These are phyloP conservation scores for Zaprionus davidi DNA, from an alignment of 1,140 invertebrate species.

Conservation along the genomic window DNA sequence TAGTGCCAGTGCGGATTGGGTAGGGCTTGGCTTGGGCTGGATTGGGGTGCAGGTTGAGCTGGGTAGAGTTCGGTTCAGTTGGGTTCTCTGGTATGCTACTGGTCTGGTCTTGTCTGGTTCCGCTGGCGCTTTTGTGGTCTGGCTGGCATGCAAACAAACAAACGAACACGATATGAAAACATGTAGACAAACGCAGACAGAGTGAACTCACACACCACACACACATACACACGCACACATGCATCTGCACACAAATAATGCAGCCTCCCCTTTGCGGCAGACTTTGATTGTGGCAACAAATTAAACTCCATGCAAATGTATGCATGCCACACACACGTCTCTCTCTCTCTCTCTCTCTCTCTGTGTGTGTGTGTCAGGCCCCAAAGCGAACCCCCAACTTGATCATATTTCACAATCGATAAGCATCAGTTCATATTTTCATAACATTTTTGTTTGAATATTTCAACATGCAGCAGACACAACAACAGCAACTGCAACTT, in stretches of 20 bases:
- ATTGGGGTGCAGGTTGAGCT: neutral
- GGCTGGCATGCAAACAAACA: slow-evolving; percentile 53
- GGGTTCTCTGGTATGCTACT: neutral
- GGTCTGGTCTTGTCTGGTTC: slow-evolving; percentile 31
- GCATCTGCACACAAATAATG: slow-evolving; percentile 47
- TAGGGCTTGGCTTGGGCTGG: neutral
- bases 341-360: neutral
- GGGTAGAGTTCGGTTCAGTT: slow-evolving; percentile 8
- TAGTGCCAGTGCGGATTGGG: neutral
- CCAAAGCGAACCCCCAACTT: slow-evolving; percentile 34
- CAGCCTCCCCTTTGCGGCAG: slow-evolving; percentile 29
- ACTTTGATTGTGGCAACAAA: slow-evolving; percentile 69
- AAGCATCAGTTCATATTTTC: slow-evolving; percentile 84
- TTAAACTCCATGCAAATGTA: slow-evolving; percentile 70
- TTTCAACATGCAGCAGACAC: slow-evolving; percentile 69
- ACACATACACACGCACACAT: slow-evolving; percentile 23
- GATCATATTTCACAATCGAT: slow-evolving; percentile 84
- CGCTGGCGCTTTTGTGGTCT: slow-evolving; percentile 4
- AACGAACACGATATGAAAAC: slow-evolving; percentile 55
- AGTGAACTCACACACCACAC: slow-evolving; percentile 14
- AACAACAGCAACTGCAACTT: slow-evolving; percentile 39
- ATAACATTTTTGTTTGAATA: slow-evolving; percentile 77
- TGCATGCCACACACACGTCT: slow-evolving; percentile 17
- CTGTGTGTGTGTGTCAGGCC: slow-evolving; percentile 24
- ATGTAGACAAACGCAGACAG: slow-evolving; percentile 9